Base-by-base conservation (phyloP, 2,797 vertebrate species). In the Danio jaintianensis region DNA sequence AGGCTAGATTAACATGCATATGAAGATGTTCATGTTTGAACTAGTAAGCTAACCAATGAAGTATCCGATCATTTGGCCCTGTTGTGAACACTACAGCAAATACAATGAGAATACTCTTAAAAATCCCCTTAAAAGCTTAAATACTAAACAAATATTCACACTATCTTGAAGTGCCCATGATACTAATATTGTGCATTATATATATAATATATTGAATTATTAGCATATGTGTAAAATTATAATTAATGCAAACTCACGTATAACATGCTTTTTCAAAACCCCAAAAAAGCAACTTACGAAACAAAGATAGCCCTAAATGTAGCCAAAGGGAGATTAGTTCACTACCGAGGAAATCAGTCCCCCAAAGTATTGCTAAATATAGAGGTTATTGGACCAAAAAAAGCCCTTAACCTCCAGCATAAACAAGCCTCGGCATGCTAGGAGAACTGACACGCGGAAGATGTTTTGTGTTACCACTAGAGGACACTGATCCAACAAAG, bases 401-500 rank as follows among this genome's bases (percentile, higher is more conserved):
- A 42, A 67, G 38, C 10, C 43, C 36, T n/a, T 53, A 64, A 53
- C 15, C 59, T 47, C n/a, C 45, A 20, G 7, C 52, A 8, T 62
- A 16, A 75, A 53, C 59, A 59, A 68, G 43, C 22, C 53, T 10
- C 11, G 47, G 15, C 42, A 56, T 48, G 12, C 29, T n/a, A 48
- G 56, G 48, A 42, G 8, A 70, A 52, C 43, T 50, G 38, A 22
- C 29, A 71, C 20, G 29, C 50, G 63, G 22, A 64, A 58, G 5
- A 63, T 56, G 22, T 64, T 20, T 70, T 38, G 5, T 45, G 56
- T 55, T 47, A 38, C 78, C 78, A 80, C 78, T 73, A 80, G 78
- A 73, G 78, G 78, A 73, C 78, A 80, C 68, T 64, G 59, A 72
- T 22, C 16, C 47, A 63, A 79, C 68, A 62, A 72, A 72, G 55